These are phyloP conservation scores for Monarcha castaneiventris DNA, from an alignment of 2,113 vertebrate species.

Conservation along the genomic window DNA sequence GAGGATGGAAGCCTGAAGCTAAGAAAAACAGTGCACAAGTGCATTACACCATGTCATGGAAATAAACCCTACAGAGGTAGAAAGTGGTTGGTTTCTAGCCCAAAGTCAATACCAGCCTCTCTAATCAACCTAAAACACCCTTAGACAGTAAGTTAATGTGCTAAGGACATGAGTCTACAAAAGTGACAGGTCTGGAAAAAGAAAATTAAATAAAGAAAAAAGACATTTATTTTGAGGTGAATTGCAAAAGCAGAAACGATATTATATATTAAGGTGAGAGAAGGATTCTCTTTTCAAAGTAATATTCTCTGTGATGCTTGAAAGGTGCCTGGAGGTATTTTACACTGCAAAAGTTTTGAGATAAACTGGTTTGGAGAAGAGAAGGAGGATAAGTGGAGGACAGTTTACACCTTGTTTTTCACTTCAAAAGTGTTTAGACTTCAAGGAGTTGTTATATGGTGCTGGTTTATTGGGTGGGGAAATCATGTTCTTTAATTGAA, in stretches of 20 bases:
- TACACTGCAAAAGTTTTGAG: neutral
- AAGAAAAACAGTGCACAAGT: neutral
- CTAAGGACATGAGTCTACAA: neutral
- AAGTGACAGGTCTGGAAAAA: neutral
- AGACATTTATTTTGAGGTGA: neutral
- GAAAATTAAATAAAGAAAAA: neutral
- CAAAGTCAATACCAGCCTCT: neutral
- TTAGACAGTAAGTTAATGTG: neutral
- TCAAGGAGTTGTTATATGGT: neutral
- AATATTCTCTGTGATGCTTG: neutral
- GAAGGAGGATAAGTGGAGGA: neutral
- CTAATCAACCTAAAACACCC: neutral
- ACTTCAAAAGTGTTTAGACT: neutral
- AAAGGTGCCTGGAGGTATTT: neutral
- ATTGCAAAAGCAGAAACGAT: neutral
- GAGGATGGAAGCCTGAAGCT: neutral
- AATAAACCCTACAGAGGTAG: neutral
- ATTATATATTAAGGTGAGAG: neutral
- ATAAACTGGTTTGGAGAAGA: neutral
- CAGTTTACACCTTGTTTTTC: neutral
- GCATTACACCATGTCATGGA: neutral
- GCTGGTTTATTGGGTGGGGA: neutral
- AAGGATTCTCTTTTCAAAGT: neutral
- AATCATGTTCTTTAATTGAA: neutral
- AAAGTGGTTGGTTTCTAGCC: neutral